phyloP scores from a whole-genome alignment of 2,113 vertebrate genomes.

The Danio rerio region GRCz12tu NC_133195.1:34110501-34111000 shows the following conservation, averaged over 20 bases:
- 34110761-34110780: constrained; percentile 18
- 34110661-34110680: constrained; percentile 3
- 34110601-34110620: background rate
- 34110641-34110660: constrained; percentile 9
- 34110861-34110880: too few relatives aligned
- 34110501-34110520: too few relatives aligned
- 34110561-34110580: constrained; percentile 14
- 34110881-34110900: too few relatives aligned
- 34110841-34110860: background rate
- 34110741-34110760: constrained; percentile 1
- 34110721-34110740: background rate
- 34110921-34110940: background rate
- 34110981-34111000: too few relatives aligned
- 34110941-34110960: background rate
- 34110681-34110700: background rate
- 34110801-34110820: background rate
- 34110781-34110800: too few relatives aligned
- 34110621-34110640: constrained; percentile 34
- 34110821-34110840: background rate
- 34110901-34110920: background rate
- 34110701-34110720: background rate
- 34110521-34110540: background rate
- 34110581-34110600: constrained; percentile 34
- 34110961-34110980: too few relatives aligned
- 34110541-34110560: constrained; percentile 38